These are phyloP conservation scores for Xiphophorus couchianus DNA, from an alignment of 2,113 vertebrate genomes.

Conservation along the genomic window DNA sequence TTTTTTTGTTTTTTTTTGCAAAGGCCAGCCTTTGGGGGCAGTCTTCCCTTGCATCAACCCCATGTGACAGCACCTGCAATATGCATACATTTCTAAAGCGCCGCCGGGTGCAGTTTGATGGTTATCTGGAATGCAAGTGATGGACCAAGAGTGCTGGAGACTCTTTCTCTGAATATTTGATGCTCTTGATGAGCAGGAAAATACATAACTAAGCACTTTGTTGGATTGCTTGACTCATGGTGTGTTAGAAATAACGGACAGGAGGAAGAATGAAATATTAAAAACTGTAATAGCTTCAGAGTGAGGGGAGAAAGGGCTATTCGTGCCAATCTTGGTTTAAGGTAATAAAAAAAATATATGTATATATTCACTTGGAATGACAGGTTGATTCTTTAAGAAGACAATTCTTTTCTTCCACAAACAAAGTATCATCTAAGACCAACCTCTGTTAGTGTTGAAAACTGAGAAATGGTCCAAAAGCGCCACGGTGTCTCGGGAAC, in stretches of 20 bases:
- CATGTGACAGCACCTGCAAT: constrained; percentile 74
- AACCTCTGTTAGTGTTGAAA: background rate
- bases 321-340: constrained; percentile 9
- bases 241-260: constrained; percentile 67
- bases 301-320: constrained; percentile 17
- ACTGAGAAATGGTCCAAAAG: constrained; percentile 35
- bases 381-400: background rate
- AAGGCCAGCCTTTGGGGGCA: constrained; percentile 17
- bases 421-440: background rate
- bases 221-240: constrained; percentile 32
- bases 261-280: constrained; percentile 74
- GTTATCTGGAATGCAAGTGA: constrained; percentile 54
- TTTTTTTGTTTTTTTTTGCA: too few species aligned
- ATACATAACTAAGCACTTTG: constrained; percentile 80
- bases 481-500: constrained; percentile 29
- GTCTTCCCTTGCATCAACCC: constrained; percentile 36
- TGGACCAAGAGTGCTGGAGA: constrained; percentile 51
- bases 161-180: constrained; percentile 80
- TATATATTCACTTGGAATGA: constrained; percentile 12
- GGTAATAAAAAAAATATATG: background rate
- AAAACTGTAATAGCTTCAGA: constrained; percentile 51
- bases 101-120: constrained; percentile 42
- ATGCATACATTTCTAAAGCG: constrained; percentile 64
- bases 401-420: background rate
- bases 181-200: constrained; percentile 74